Base-by-base conservation (phyloP, 2,113 vertebrate genomes). In the Ptilonorhynchus violaceus region DNA sequence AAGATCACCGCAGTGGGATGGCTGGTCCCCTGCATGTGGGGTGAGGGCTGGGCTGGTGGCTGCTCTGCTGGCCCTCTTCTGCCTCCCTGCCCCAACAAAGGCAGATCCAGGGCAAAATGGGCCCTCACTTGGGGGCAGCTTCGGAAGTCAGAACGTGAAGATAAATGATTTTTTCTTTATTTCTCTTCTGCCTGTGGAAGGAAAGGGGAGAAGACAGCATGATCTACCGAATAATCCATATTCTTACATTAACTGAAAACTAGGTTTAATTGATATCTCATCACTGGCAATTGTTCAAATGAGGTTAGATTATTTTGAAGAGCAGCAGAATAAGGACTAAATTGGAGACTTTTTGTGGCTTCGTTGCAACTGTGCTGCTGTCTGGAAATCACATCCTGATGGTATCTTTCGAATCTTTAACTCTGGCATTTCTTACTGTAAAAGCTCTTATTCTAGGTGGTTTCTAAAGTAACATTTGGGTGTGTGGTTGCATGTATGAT, bases 91-190 rank as follows among this genome's bases (percentile, higher is more conserved):
- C 6, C 41, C 28, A 16, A 15, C 21, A 77, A 35, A 62, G 33
- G 23, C 35, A 85, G 69, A 37, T 39, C 3, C 0, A 13, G 76
- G 20, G 27, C 23, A 41, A 64, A 62, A 16, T 0, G 2, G 4
- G 62, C 85, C 27, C 68, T 92, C 79, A 97, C 37, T 58, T 91
- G 13, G n/a, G 52, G 24, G 37, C 44, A 67, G n/a, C 28, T 64
- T 98, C 68, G 10, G 76, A 44, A 68, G 85, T 96, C 88, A 88
- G 68, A 82, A 97, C 91, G 2, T 95, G 95, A 39, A 97, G 89
- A 84, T 97, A 97, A 94, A 97, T 91, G 0, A 11, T 74, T 37
- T 97, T 98, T 80, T 96, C 94, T 91, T 96, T 98, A 18, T 30
- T 92, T 95, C 78, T 98, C 60, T 92, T 47, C 91, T 94, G 69